These are phyloP conservation scores for Heliconius hewitsoni DNA, from an alignment of 1,140 invertebrate genomes.

Conservation along the genomic window DNA sequence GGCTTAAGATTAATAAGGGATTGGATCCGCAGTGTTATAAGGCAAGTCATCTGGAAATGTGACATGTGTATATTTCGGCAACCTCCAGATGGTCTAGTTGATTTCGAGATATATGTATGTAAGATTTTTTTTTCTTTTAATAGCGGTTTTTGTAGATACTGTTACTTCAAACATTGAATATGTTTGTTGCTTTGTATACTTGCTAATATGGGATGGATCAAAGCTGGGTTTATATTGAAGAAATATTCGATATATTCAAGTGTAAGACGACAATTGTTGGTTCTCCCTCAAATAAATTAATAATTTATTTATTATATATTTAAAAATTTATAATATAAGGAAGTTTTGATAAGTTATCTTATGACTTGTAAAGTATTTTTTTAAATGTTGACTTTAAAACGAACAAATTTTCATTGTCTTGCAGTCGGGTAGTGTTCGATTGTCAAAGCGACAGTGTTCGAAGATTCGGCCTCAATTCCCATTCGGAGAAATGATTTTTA, in stretches of 20 bases:
- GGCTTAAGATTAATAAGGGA: constrained; percentile 29
- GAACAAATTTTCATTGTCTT: too few species aligned
- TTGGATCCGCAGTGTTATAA: constrained; percentile 37
- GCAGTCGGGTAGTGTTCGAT: too few species aligned
- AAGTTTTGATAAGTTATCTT: too few species aligned
- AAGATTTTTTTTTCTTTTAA: constrained; percentile 45
- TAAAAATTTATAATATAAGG: too few species aligned
- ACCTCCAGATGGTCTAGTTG: constrained; percentile 65
- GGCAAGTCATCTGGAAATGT: constrained; percentile 63
- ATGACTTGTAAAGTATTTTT: too few species aligned
- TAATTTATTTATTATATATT: too few species aligned
- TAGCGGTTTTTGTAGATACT: constrained; percentile 42
- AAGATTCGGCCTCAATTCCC: too few species aligned
- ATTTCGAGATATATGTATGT: constrained; percentile 50
- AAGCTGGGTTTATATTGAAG: background rate
- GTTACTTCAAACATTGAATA: constrained; percentile 30
- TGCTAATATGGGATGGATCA: background rate
- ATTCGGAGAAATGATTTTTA: too few species aligned
- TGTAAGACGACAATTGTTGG: background rate
- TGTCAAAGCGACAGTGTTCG: too few species aligned
- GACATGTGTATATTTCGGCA: constrained; percentile 70
- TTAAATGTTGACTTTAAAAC: too few species aligned
- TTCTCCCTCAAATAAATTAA: background rate
- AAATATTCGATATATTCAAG: background rate
- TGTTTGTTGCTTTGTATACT: background rate